phyloP scores from a whole-genome alignment of 2,888 invertebrate species.

The Rapana venosa region DNA sequence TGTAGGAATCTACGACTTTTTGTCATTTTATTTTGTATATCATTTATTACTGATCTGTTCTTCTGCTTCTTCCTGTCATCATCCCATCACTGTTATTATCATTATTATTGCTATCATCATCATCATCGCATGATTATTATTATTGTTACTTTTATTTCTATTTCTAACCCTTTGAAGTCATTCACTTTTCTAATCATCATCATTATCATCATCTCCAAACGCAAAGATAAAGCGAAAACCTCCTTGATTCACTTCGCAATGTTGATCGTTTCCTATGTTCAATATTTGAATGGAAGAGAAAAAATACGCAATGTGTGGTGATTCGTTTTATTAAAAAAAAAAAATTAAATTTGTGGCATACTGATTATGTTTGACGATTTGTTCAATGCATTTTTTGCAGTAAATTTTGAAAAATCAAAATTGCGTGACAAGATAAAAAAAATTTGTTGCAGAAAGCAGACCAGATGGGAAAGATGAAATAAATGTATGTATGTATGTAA shows the following conservation, averaged over 20 bases:
- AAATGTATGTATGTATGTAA: background rate
- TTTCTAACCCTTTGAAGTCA: no score
- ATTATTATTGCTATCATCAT: background rate
- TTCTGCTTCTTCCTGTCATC: no score
- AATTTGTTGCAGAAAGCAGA: background rate
- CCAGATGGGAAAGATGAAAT: background rate
- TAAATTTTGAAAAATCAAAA: slow-evolving; percentile 23
- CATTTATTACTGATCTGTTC: no score
- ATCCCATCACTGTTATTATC: background rate
- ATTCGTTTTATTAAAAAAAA: background rate
- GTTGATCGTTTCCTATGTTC: background rate
- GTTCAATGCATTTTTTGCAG: background rate
- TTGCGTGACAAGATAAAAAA: background rate
- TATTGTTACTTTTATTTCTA: background rate
- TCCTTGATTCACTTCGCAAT: background rate
- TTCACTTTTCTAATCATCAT: background rate
- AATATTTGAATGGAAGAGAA: background rate
- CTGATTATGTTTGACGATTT: background rate
- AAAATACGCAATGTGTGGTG: background rate
- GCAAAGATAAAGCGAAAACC: background rate
- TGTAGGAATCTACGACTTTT: no score
- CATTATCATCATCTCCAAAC: background rate
- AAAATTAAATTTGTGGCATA: background rate
- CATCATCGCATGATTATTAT: background rate
- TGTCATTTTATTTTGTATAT: no score